Evolutionary conservation across 2,113 vertebrate species (phyloP), one percentile per base, ranked within the genome.

Genomic region (Cyanistes caeruleus): DNA sequence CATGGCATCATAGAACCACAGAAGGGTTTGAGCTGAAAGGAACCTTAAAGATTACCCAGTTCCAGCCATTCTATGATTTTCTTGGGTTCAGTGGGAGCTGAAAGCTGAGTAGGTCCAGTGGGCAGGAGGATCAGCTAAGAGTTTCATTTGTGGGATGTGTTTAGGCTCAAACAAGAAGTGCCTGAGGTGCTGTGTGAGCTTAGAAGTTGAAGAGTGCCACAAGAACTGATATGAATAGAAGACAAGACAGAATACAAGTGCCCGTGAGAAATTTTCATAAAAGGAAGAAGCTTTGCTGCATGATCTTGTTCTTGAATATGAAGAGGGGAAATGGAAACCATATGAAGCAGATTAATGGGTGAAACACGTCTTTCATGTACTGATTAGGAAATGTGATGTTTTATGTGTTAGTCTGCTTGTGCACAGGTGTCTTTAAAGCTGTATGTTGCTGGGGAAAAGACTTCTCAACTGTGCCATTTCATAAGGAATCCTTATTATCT

Each of bases 231-330:
- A 43, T 0, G 2, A 46, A 15, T 9, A 55, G 22, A 30, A 39
- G 18, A 30, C 22, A 41, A 39, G 19, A 75, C 3, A 11, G 27
- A 9, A 21, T 27, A 46, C 0, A 1, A 11, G 2, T 25, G 15
- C 21, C 13, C 31, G 8, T 13, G n/a, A 31, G 59, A 62, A 89
- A 55, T 14, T 51, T 64, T 60, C 15, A 3, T 22, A 35, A 53
- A 5, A 13, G 10, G 4, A 6, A 64, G 18, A 79, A 82, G 7
- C 9, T 76, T 20, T 87, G 58, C 49, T 75, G 23, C 5, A 6
- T 48, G 31, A 33, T 33, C 33, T 73, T 52, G 24, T 33, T 76
- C 53, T 68, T 82, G 49, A 79, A 25, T 73, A 30, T 4, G 55
- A 48, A 9, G 10, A 49, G 1, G 4, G 3, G 15, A 67, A 93